Evolutionary conservation across 2,888 invertebrate species (phyloP).

Genomic region (Tetanocera ferruginea): DNA sequence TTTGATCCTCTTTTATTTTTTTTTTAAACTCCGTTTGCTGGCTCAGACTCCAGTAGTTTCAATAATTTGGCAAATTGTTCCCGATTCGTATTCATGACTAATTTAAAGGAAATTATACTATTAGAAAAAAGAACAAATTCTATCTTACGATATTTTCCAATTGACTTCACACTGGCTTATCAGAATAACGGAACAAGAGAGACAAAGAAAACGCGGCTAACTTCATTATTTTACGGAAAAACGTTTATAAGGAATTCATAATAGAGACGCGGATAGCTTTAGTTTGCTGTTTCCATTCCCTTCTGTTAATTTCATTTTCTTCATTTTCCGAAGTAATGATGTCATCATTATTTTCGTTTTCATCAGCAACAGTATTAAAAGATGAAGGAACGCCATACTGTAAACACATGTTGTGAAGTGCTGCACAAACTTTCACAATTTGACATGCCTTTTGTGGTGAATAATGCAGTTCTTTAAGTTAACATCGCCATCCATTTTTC

Average conservation of each 20-base stretch:
- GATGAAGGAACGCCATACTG: background rate
- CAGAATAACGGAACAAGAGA: background rate
- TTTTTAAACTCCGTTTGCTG: background rate
- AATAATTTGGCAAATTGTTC: background rate
- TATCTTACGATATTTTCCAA: background rate
- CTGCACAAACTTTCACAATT: background rate
- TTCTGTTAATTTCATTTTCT: background rate
- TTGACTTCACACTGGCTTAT: background rate
- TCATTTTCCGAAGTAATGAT: no score
- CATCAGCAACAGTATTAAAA: background rate
- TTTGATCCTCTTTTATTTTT: background rate
- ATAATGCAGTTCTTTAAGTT: background rate
- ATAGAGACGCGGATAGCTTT: background rate
- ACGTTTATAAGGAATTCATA: background rate
- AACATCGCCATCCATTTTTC: background rate
- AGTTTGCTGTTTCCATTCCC: background rate
- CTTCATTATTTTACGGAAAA: background rate
- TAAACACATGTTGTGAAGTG: background rate
- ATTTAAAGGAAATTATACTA: background rate
- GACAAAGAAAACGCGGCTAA: background rate
- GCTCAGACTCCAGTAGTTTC: background rate
- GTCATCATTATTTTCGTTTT: background rate
- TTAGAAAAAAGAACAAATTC: background rate
- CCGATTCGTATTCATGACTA: background rate
- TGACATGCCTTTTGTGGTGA: background rate